Evolutionary conservation across 2,797 vertebrate species (phyloP).

Genomic region (Gephyroberyx darwinii): DNA sequence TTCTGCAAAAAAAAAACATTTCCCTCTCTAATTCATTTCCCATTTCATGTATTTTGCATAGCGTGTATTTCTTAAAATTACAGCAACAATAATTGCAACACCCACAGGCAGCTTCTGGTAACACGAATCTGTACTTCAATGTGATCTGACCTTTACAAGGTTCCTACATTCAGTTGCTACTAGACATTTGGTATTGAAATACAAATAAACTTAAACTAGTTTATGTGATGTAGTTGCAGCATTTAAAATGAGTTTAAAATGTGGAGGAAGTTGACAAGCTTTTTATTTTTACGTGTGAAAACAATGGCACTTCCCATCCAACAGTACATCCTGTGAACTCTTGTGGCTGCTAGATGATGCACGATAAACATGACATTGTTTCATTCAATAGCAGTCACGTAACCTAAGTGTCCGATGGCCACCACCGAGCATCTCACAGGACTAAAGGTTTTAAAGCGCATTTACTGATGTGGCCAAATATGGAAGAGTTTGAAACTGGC

Average conservation of each 20-base stretch:
- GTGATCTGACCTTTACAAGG: slow-evolving; percentile 11
- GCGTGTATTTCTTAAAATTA: slow-evolving; percentile 1
- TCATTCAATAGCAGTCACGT: not conserved
- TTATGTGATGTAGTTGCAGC: not conserved
- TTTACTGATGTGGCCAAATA: slow-evolving; percentile 20
- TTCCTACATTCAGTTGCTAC: not conserved
- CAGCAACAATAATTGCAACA: not conserved
- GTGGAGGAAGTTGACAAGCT: slow-evolving; percentile 36
- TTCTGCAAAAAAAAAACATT: slow-evolving; percentile 31
- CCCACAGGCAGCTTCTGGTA: not conserved
- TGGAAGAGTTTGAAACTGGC: not conserved
- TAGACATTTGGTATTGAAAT: not conserved
- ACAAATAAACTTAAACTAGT: not conserved
- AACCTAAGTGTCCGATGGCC: not conserved
- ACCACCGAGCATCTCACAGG: not conserved
- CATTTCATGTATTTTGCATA: slow-evolving; percentile 6
- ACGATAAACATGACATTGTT: slow-evolving; percentile 3
- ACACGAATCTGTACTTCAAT: not conserved
- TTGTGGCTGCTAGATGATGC: slow-evolving; percentile 1
- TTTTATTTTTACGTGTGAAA: slow-evolving; percentile 36
- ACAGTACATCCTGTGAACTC: slow-evolving; percentile 13
- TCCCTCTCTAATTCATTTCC: slow-evolving; percentile 25
- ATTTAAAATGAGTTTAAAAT: slow-evolving; percentile 7
- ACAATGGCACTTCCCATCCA: slow-evolving; percentile 50
- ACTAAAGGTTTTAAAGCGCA: not conserved